Evolutionary conservation across 2,113 vertebrate species (phyloP).

Genomic region (Apeltes quadracus): DNA sequence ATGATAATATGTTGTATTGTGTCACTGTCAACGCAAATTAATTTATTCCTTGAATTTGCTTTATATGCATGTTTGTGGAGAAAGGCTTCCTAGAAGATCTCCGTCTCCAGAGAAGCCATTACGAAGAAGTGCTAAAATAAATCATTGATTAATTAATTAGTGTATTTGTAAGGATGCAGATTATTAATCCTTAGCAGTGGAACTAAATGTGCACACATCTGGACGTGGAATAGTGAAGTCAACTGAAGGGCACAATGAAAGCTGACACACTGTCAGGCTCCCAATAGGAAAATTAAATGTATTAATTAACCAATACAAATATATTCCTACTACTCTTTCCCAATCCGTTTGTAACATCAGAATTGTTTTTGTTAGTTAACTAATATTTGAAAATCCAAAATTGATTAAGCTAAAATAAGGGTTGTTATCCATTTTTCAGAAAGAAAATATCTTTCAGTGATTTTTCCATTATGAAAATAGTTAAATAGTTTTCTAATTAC

Average conservation of each 20-base stretch:
- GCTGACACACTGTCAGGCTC: not conserved
- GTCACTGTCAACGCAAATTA: slow-evolving; percentile 5
- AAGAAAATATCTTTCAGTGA: not conserved
- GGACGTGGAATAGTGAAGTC: not conserved
- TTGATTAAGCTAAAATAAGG: not conserved
- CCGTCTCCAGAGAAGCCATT: slow-evolving; percentile 5
- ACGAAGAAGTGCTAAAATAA: slow-evolving; percentile 1
- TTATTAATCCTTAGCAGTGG: not conserved
- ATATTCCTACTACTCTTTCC: not conserved
- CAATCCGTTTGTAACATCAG: no score
- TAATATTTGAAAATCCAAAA: not conserved
- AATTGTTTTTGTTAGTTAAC: no score
- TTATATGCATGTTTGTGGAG: not conserved
- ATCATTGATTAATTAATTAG: not conserved
- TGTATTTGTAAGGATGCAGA: not conserved
- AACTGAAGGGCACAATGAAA: not conserved
- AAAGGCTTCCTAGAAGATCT: slow-evolving; percentile 13
- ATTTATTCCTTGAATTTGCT: slow-evolving; percentile 28
- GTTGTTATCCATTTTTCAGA: not conserved
- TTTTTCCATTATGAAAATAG: not conserved
- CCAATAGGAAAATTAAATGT: not conserved
- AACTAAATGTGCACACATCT: not conserved
- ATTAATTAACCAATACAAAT: not conserved
- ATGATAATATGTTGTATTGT: slow-evolving; percentile 7
- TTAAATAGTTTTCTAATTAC: not conserved